A percentile compares a stretch with the other conserved stretches of the same genome.
Conservation (phyloP, 2,888 invertebrate genomes). For the Athetis lepigone region DNA sequence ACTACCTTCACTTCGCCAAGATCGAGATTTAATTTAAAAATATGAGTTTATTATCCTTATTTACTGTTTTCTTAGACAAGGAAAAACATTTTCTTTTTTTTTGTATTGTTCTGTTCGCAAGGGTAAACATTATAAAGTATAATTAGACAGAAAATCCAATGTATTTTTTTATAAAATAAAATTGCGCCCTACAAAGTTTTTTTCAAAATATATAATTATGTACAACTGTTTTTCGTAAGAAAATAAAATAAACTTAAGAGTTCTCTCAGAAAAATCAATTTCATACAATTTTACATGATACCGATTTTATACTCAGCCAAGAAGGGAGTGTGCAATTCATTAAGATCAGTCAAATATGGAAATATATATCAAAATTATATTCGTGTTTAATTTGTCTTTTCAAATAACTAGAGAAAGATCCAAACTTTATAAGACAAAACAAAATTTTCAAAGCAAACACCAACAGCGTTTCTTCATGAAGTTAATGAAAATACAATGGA, state of each 20-base stretch:
- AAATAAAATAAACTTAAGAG: no score
- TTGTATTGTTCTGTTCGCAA: constrained; percentile 28
- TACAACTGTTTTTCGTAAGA: no score
- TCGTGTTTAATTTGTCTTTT: constrained; percentile 34
- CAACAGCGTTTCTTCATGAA: constrained; percentile 50
- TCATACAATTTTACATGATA: neutral
- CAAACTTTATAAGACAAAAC: constrained; percentile 47
- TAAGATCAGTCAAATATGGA: constrained; percentile 9
- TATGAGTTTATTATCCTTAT: constrained; percentile 56
- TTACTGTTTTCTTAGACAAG: constrained; percentile 42
- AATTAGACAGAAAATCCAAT: constrained; percentile 36
- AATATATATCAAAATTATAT: constrained; percentile 31
- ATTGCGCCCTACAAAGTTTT: constrained; percentile 14
- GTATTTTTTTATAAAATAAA: constrained; percentile 18
- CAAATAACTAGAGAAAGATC: constrained; percentile 25
- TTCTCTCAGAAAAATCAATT: neutral
- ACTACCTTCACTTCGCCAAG: constrained; percentile 49
- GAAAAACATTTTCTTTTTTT: constrained; percentile 35
- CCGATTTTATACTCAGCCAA: constrained; percentile 3
- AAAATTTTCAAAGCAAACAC: constrained; percentile 51
- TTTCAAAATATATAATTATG: no score
- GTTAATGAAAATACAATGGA: constrained; percentile 54
- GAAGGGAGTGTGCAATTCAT: neutral
- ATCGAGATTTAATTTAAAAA: constrained; percentile 55
- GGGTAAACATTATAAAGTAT: constrained; percentile 25